Evolutionary conservation across 2,797 vertebrate genomes (phyloP).

Genomic region (Mormyrus proboscirostris): DNA sequence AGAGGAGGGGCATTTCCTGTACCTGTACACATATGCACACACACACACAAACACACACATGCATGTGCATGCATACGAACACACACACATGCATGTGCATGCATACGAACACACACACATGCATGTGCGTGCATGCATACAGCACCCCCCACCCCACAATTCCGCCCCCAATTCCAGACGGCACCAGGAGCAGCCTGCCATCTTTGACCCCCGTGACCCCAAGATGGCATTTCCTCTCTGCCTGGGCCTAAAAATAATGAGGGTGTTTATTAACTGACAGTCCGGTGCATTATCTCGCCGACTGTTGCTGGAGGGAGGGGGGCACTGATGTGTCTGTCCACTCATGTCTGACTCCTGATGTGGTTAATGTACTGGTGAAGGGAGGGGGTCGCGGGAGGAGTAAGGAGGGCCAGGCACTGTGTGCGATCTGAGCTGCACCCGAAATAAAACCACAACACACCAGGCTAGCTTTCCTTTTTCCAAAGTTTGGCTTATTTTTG

Average conservation of each 20-base stretch:
- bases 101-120: too few relatives aligned
- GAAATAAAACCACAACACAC: not conserved
- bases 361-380: not conserved
- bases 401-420: not conserved
- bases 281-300: slow-evolving; percentile 1
- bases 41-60: not conserved
- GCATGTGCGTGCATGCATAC: not conserved
- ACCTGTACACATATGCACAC: not conserved
- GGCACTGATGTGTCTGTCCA: not conserved
- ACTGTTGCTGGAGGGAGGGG: not conserved
- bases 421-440: not conserved
- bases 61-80: too few relatives aligned
- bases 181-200: slow-evolving; percentile 20
- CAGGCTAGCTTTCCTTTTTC: not conserved
- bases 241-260: slow-evolving; percentile 32
- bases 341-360: not conserved
- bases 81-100: too few relatives aligned
- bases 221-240: slow-evolving; percentile 39
- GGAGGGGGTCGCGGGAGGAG: not conserved
- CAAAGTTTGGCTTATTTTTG: not conserved
- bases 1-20: not conserved
- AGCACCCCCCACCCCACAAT: not conserved
- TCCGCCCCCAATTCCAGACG: slow-evolving; percentile 10
- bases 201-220: slow-evolving; percentile 39
- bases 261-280: slow-evolving; percentile 34